Evolutionary conservation across 2,888 invertebrate species (phyloP), one percentile per base, ranked within the genome.

Genomic region (Peribatodes rhomboidaria): DNA sequence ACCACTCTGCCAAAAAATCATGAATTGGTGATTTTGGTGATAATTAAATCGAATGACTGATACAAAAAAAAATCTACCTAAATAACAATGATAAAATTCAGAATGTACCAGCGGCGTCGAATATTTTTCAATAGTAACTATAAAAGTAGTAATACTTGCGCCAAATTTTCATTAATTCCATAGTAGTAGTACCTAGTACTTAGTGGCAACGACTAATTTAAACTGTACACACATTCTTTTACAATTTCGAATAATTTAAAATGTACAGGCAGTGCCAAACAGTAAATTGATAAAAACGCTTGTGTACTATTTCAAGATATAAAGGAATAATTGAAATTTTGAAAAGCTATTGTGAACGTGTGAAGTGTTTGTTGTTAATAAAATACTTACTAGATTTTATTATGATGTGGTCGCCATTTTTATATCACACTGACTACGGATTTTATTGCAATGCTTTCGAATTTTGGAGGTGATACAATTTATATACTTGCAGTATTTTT

Each of bases 101-200:
- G 73, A 69, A 66, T 69, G 14, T 31, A 59, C 64, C 71, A 52
- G 8, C 35, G 33, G 14, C 50, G 50, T 46, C 42, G 31, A 53
- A 47, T 57, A 50, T 7, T 55, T 58, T 61, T 13, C n/a, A n/a
- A n/a, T 9, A 58, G 39, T 62, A 14, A 33, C 13, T 35, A 68
- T 64, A 67, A 60, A 70, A 62, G 57, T 46, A 49, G 58, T 22
- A 14, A 49, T 27, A 55, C 8, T 14, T 55, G 37, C 14, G 18
- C 59, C 68, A 65, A 63, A 63, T 53, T 55, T 56, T 55, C 55
- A 66, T 42, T 62, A 59, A 60, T 56, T 61, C 57, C 27, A 35
- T 39, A 64, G 57, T 62, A 62, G 55, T 62, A 63, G n/a, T 8
- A 37, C 27, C 27, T 27, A n/a, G n/a, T n/a, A n/a, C n/a, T n/a